phyloP scores from a whole-genome alignment of 2,888 invertebrate genomes.

The Drosophila helvetica region DNA sequence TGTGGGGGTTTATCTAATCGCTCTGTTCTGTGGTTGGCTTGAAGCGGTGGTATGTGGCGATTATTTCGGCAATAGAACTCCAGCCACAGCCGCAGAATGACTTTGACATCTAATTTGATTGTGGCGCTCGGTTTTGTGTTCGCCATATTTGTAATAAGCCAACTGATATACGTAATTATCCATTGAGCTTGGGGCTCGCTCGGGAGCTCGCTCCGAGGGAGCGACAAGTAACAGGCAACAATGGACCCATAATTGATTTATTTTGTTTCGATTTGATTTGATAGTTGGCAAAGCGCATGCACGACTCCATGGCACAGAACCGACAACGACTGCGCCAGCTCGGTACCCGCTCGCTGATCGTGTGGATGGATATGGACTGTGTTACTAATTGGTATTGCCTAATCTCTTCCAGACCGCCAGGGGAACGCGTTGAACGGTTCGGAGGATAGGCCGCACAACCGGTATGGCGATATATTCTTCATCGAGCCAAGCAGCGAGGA shows the following conservation, averaged over 20 bases:
- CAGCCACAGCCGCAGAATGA: conserved; percentile 54
- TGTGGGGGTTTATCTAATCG: conserved; percentile 60
- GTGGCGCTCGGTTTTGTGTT: conserved; percentile 55
- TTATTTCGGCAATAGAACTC: conserved; percentile 37
- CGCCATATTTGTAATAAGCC: conserved; percentile 50
- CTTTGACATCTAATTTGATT: conserved; percentile 49
- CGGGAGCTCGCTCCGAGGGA: neutral
- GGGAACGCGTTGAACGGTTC: conserved; percentile 62
- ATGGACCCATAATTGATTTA: conserved; percentile 14
- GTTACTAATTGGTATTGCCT: neutral
- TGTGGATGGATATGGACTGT: neutral
- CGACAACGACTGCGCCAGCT: conserved; percentile 41
- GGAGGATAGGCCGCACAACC: conserved; percentile 60
- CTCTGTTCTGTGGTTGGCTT: conserved; percentile 18
- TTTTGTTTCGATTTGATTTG: conserved; percentile 32
- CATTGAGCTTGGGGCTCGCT: neutral
- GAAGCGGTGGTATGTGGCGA: neutral
- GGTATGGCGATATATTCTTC: conserved; percentile 79
- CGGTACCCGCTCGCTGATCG: conserved; percentile 40
- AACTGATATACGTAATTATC: conserved; percentile 62
- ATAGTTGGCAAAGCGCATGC: conserved; percentile 64
- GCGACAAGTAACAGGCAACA: neutral
- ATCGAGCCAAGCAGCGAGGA: conserved; percentile 76
- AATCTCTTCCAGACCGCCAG: conserved; percentile 72
- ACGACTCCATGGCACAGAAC: conserved; percentile 45